Conservation (phyloP, 2,888 invertebrate species). For the Cacoxenus indagator region DNA sequence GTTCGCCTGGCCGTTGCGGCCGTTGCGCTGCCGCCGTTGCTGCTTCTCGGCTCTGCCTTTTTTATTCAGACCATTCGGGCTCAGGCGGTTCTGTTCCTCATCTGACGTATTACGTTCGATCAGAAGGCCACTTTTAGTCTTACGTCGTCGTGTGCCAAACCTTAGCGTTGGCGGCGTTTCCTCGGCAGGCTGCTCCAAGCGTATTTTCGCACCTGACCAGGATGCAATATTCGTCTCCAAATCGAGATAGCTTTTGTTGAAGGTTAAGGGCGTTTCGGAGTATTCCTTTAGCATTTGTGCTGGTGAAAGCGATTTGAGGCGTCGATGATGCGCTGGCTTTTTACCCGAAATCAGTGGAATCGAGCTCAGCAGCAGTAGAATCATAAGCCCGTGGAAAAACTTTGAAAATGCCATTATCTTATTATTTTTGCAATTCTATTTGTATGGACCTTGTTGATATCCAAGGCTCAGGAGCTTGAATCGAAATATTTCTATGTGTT, state of each 20-base stretch:
- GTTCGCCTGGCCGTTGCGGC: conserved; percentile 52
- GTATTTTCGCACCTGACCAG: conserved; percentile 59
- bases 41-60: conserved; percentile 32
- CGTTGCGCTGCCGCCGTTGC: conserved; percentile 53
- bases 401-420: conserved; percentile 16
- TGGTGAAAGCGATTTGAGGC: conserved; percentile 43
- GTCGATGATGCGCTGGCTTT: conserved; percentile 34
- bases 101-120: conserved; percentile 62
- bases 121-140: conserved; percentile 66
- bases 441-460: too few relatives aligned
- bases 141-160: conserved; percentile 45
- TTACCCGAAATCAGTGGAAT: conserved; percentile 10
- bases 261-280: conserved; percentile 34
- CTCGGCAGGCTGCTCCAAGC: background rate
- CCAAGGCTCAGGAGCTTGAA: too few relatives aligned
- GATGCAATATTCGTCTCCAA: conserved; percentile 55
- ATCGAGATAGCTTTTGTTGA: conserved; percentile 37
- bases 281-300: conserved; percentile 51
- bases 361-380: conserved; percentile 28
- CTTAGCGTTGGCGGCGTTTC: conserved; percentile 32
- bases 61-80: conserved; percentile 26
- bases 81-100: background rate
- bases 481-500: too few relatives aligned
- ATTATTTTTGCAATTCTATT: conserved; percentile 16
- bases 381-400: conserved; percentile 16